phyloP scores from a whole-genome alignment of 2,113 vertebrate genomes.

The Pagrus major region DNA sequence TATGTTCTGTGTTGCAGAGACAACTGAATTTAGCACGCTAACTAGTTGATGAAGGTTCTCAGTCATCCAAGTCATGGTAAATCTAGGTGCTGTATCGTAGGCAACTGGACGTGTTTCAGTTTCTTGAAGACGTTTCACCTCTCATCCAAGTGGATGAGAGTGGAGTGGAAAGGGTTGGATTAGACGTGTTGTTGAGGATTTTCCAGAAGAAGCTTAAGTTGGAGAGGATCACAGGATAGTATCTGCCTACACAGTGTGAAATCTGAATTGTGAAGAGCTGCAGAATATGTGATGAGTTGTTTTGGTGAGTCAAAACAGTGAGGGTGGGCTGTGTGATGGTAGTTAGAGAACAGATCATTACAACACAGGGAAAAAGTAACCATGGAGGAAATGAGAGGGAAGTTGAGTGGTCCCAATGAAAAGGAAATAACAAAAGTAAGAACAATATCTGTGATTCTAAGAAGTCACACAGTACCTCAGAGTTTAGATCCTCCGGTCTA shows the following conservation, averaged over 20 bases:
- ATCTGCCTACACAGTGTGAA: neutral
- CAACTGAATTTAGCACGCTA: too few relatives aligned
- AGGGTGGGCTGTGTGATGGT: neutral
- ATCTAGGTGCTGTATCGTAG: too few relatives aligned
- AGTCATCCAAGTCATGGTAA: too few relatives aligned
- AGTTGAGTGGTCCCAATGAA: neutral
- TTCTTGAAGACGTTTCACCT: too few relatives aligned
- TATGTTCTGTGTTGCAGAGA: too few relatives aligned
- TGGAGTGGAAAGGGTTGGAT: neutral
- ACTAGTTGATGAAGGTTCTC: too few relatives aligned
- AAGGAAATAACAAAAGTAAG: too few relatives aligned
- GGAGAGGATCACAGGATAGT: neutral
- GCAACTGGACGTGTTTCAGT: too few relatives aligned
- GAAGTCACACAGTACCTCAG: constrained; percentile 30
- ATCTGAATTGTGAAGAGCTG: neutral
- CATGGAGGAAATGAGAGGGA: constrained; percentile 40
- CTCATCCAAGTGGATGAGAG: too few relatives aligned
- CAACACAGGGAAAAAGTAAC: constrained; percentile 66
- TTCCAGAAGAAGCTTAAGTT: neutral
- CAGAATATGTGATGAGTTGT: neutral
- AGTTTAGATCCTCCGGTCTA: neutral
- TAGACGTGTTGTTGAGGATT: neutral
- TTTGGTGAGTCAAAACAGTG: neutral
- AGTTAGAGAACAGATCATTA: constrained; percentile 5
- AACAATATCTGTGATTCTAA: constrained; percentile 25